Evolutionary conservation across 2,888 invertebrate species (phyloP).

Genomic region (Apotomis betuletana): DNA sequence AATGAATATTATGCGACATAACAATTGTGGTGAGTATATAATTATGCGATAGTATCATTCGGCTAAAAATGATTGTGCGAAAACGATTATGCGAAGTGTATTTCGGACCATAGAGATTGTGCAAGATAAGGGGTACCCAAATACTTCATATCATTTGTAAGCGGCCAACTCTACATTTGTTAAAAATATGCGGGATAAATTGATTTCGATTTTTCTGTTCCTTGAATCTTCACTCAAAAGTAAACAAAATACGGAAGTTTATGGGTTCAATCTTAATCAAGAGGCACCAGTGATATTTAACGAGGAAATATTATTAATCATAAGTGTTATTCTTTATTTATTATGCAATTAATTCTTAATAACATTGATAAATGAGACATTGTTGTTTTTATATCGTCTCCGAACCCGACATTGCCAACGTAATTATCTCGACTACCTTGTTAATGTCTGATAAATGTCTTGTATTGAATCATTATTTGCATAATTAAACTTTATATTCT

Average conservation of each 20-base stretch:
- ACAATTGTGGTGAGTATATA: no score
- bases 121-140: no score
- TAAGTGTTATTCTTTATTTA: slow-evolving; percentile 35
- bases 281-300: slow-evolving; percentile 1
- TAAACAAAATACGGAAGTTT: slow-evolving; percentile 11
- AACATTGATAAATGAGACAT: slow-evolving; percentile 29
- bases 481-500: slow-evolving; percentile 5
- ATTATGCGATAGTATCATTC: no score
- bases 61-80: no score
- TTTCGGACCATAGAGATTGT: no score
- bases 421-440: slow-evolving; percentile 9
- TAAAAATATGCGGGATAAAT: no score
- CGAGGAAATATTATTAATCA: slow-evolving; percentile 11
- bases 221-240: background rate
- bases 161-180: no score
- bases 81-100: no score
- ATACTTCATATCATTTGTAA: no score
- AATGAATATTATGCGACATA: no score
- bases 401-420: slow-evolving; percentile 21
- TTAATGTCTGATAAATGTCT: slow-evolving; percentile 16
- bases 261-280: slow-evolving; percentile 18
- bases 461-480: slow-evolving; percentile 21
- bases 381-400: slow-evolving; percentile 32
- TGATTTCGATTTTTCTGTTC: background rate
- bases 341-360: slow-evolving; percentile 34